Conservation (phyloP, 2,113 vertebrate species). For the Podarcis muralis region DNA sequence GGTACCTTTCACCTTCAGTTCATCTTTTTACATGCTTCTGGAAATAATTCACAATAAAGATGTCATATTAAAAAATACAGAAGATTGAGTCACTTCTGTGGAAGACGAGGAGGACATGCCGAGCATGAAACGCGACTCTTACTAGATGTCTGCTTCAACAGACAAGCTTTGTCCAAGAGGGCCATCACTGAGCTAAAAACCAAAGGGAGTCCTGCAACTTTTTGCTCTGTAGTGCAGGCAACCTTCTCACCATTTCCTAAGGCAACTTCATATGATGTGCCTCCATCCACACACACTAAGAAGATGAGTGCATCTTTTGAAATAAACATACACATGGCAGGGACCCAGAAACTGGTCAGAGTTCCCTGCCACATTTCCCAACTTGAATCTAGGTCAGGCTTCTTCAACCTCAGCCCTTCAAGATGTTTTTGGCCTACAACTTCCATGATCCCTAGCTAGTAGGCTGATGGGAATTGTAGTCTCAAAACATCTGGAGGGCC, state of each 20-base stretch:
- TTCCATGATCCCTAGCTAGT: too few species aligned
- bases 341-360: neutral
- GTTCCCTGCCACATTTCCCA: neutral
- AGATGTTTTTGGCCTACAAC: too few species aligned
- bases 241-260: neutral
- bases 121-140: neutral
- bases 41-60: constrained; percentile 1
- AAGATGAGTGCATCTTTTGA: neutral
- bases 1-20: neutral
- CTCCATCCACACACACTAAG: neutral
- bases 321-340: neutral
- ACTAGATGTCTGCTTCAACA: neutral
- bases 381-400: neutral
- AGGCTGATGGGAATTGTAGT: too few species aligned
- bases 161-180: neutral
- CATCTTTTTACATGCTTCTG: neutral
- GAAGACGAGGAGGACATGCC: neutral
- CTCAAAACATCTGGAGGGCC: too few species aligned
- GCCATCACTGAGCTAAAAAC: too few species aligned
- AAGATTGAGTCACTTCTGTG: neutral
- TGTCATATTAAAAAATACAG: neutral
- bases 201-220: too few species aligned
- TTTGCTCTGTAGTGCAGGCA: too few species aligned
- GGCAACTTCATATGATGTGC: neutral
- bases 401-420: too few species aligned